A percentile compares a stretch with the other conserved stretches of the same genome.
phyloP scores from a whole-genome alignment of 2,888 invertebrate genomes.

The Drosophila neoperkinsi region DNA sequence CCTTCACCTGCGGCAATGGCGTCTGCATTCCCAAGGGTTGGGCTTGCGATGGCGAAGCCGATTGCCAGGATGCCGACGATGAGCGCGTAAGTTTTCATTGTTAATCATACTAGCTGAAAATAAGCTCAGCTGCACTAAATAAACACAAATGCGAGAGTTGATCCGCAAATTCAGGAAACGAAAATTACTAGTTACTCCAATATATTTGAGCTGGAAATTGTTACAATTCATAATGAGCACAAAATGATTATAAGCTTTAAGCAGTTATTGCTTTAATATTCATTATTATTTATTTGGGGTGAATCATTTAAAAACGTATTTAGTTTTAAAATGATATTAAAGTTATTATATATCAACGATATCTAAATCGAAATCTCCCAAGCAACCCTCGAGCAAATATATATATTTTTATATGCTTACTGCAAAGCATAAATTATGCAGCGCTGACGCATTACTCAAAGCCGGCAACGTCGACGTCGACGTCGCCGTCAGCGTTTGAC shows the following conservation, averaged over 20 bases:
- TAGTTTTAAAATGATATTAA: not conserved
- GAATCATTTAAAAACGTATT: not conserved
- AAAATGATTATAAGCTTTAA: not conserved
- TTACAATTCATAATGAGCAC: not conserved
- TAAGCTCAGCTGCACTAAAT: not conserved
- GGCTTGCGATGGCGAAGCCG: constrained; percentile 95
- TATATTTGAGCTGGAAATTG: not conserved
- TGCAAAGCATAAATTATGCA: constrained; percentile 72
- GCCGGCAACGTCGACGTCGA: constrained; percentile 36
- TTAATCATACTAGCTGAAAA: constrained; percentile 9
- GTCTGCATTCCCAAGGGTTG: constrained; percentile 92
- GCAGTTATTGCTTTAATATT: not conserved
- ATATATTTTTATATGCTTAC: constrained; percentile 49
- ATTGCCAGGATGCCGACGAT: constrained; percentile 94
- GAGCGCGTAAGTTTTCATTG: constrained; percentile 87
- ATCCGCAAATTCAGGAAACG: not conserved
- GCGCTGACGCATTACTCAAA: constrained; percentile 69
- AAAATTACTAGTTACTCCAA: not conserved
- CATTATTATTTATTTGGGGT: not conserved
- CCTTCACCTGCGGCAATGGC: constrained; percentile 91
- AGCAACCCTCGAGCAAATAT: constrained; percentile 36
- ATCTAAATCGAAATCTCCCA: not conserved
- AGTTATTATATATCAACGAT: not conserved
- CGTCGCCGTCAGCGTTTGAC: constrained; percentile 44
- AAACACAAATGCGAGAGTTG: constrained; percentile 1